Percentiles rank a stretch among this genome's conserved stretches.
Conservation (phyloP, 2,888 invertebrate species). For the Lepidocyrtinus sp. region DNA sequence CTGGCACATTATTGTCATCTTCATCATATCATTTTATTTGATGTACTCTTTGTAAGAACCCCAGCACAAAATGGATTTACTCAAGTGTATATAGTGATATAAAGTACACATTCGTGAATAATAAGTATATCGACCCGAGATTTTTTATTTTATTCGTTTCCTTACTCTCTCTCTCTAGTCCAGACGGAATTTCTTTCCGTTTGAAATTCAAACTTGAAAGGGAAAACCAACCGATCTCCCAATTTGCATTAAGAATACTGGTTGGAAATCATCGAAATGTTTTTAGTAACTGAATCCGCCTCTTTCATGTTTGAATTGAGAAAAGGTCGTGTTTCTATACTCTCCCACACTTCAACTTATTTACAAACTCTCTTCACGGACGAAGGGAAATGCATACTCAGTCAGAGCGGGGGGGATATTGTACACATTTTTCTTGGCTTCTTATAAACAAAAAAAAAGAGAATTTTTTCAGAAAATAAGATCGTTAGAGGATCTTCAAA, state of each 20-base stretch:
- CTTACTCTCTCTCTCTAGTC: neutral
- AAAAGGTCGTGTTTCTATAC: slow-evolving; percentile 10
- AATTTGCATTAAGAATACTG: slow-evolving; percentile 40
- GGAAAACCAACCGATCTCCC: slow-evolving; percentile 33
- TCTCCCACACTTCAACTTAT: too few relatives aligned
- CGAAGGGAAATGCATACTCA: too few relatives aligned
- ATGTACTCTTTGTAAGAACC: neutral
- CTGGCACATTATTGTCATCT: neutral
- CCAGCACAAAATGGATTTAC: neutral
- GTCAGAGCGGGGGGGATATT: neutral
- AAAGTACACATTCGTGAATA: too few relatives aligned
- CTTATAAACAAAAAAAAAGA: slow-evolving; percentile 42
- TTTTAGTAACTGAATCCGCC: slow-evolving; percentile 5
- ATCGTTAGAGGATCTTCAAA: slow-evolving; percentile 42
- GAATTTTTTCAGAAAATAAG: slow-evolving; percentile 2
- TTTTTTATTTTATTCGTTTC: too few relatives aligned
- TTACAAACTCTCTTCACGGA: neutral
- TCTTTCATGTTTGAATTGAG: slow-evolving; percentile 10
- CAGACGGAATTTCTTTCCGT: neutral
- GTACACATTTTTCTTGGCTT: slow-evolving; percentile 34
- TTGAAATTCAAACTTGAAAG: slow-evolving; percentile 38
- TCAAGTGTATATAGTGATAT: slow-evolving; percentile 15
- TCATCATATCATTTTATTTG: neutral
- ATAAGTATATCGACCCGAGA: too few relatives aligned
- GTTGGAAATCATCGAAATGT: slow-evolving; percentile 12